Percentiles rank a stretch among this genome's conserved stretches.
Evolutionary conservation across 2,797 vertebrate genomes (phyloP).

Genomic region (Gallirallus australis): DNA sequence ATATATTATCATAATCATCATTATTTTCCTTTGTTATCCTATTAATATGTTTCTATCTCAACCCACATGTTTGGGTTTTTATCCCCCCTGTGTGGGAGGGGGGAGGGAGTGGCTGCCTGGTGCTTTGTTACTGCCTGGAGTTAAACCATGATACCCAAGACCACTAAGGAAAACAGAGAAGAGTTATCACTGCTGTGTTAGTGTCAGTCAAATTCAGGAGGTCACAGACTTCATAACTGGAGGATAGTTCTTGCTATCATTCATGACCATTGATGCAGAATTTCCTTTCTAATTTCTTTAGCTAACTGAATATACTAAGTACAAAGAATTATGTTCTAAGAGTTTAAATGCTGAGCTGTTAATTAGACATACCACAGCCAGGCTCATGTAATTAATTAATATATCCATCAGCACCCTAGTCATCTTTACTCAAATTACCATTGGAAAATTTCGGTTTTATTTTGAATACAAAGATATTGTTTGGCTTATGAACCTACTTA

Average conservation of each 20-base stretch:
- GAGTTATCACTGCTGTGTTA: neutral
- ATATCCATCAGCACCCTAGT: neutral
- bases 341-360: neutral
- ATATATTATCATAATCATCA: no score
- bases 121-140: no score
- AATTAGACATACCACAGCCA: neutral
- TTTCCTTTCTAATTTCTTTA: neutral
- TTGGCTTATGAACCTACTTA: neutral
- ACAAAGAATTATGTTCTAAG: neutral
- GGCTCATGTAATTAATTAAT: neutral
- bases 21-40: no score
- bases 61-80: no score
- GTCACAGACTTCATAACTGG: neutral
- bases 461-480: neutral
- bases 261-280: conserved; percentile 3
- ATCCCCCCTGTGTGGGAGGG: no score
- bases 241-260: neutral
- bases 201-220: neutral
- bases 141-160: neutral
- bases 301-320: neutral
- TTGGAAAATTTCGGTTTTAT: neutral
- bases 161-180: neutral
- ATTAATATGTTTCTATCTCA: no score
- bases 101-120: no score
- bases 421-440: neutral